phyloP scores from a whole-genome alignment of 1,140 invertebrate genomes.

The Drosophila burlai region DNA sequence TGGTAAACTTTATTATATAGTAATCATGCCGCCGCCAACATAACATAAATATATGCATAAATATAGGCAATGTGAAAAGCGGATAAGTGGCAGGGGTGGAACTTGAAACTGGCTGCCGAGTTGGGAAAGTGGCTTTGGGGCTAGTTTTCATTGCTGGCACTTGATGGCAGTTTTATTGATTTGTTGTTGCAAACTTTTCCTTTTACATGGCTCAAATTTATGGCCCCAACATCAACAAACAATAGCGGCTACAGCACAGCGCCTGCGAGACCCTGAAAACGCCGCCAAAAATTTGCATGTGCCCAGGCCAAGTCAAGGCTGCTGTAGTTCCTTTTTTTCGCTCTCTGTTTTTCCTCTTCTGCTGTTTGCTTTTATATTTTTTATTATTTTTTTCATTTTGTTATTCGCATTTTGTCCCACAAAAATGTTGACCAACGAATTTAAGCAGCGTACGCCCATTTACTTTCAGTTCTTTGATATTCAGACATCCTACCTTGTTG shows the following conservation, averaged over 20 bases:
- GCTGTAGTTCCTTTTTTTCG: slow-evolving; percentile 31
- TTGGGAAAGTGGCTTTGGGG: slow-evolving; percentile 45
- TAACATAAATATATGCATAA: slow-evolving; percentile 54
- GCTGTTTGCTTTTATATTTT: slow-evolving; percentile 28
- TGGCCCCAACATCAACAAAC: slow-evolving; percentile 52
- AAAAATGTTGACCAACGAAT: slow-evolving; percentile 68
- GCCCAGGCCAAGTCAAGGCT: slow-evolving; percentile 49
- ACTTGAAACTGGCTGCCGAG: slow-evolving; percentile 39
- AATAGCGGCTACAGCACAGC: slow-evolving; percentile 29
- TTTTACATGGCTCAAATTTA: slow-evolving; percentile 63
- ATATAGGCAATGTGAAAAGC: slow-evolving; percentile 25
- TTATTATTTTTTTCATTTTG: slow-evolving; percentile 11
- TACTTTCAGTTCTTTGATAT: slow-evolving; percentile 56
- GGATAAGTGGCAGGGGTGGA: slow-evolving; percentile 22
- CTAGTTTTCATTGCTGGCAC: slow-evolving; percentile 59
- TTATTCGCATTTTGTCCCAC: slow-evolving; percentile 51
- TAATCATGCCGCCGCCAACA: slow-evolving; percentile 25
- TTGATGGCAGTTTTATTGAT: slow-evolving; percentile 76
- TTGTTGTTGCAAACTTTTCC: slow-evolving; percentile 70
- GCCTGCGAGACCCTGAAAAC: slow-evolving; percentile 58
- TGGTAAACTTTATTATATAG: slow-evolving; percentile 40
- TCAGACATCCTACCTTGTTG: slow-evolving; percentile 28
- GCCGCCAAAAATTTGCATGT: slow-evolving; percentile 77
- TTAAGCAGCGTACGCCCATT: slow-evolving; percentile 65
- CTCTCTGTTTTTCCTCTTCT: slow-evolving; percentile 5